Percentiles rank a stretch among this genome's conserved stretches.
Evolutionary conservation across 2,113 vertebrate species (phyloP).

Genomic region (Gadus macrocephalus): DNA sequence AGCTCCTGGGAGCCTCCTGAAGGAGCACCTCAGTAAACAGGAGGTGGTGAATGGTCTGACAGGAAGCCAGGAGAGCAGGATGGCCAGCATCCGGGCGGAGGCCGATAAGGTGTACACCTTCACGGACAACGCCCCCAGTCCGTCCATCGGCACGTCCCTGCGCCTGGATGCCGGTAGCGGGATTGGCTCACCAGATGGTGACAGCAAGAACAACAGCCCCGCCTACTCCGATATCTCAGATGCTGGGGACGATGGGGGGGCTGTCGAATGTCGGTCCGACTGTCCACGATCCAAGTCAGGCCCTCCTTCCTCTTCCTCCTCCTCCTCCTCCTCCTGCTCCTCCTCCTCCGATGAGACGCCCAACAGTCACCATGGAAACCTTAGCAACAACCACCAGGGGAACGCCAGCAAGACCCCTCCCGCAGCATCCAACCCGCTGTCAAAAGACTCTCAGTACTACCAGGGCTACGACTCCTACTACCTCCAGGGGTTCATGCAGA

Average conservation of each 20-base stretch:
- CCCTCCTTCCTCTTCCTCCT: slow-evolving; percentile 45
- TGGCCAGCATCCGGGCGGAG: slow-evolving; percentile 97
- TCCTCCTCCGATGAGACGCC: slow-evolving; percentile 56
- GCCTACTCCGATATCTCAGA: slow-evolving; percentile 98
- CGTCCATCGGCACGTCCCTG: slow-evolving; percentile 91
- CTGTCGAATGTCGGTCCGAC: slow-evolving; percentile 85
- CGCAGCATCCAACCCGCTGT: slow-evolving; percentile 66
- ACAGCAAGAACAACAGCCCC: slow-evolving; percentile 92
- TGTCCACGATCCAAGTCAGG: slow-evolving; percentile 82
- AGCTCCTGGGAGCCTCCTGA: slow-evolving; percentile 88
- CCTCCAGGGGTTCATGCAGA: slow-evolving; percentile 87
- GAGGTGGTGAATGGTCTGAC: slow-evolving; percentile 84
- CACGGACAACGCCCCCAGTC: slow-evolving; percentile 97
- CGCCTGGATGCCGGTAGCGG: slow-evolving; percentile 78
- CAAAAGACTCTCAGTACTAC: slow-evolving; percentile 88
- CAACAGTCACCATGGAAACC: slow-evolving; percentile 77
- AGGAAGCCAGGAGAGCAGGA: slow-evolving; percentile 92
- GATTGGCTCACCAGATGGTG: slow-evolving; percentile 79
- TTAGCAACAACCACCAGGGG: slow-evolving; percentile 76
- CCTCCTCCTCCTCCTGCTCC: slow-evolving; percentile 34
- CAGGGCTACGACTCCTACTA: slow-evolving; percentile 94
- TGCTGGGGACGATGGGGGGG: slow-evolving; percentile 90
- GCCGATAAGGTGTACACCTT: slow-evolving; percentile 99
- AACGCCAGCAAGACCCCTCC: slow-evolving; percentile 78
- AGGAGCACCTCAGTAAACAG: slow-evolving; percentile 92